Percentiles rank a stretch among this genome's conserved stretches.
Conservation (phyloP, 2,888 invertebrate species). For the Lysandra coridon region DNA sequence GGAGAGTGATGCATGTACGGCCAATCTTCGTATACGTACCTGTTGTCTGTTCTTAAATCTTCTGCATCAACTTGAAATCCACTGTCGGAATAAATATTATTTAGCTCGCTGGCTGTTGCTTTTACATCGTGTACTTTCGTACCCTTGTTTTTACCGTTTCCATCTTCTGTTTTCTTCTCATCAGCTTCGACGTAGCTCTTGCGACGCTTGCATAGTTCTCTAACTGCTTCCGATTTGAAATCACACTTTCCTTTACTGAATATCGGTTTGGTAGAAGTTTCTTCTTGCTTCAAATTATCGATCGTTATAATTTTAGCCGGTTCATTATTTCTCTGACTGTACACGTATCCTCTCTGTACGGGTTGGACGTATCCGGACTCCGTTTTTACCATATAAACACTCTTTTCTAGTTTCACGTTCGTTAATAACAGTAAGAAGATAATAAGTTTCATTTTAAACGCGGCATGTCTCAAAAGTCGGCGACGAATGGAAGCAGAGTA, state of each 20-base stretch:
- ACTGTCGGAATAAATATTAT: slow-evolving; percentile 43
- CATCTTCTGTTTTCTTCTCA: not conserved
- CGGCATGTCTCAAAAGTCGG: slow-evolving; percentile 45
- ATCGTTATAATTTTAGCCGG: slow-evolving; percentile 45
- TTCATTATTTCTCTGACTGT: slow-evolving; percentile 47
- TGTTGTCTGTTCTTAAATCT: slow-evolving; percentile 58
- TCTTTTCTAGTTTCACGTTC: slow-evolving; percentile 48
- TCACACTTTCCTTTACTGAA: not conserved
- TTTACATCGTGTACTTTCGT: slow-evolving; percentile 21
- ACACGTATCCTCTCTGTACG: slow-evolving; percentile 46
- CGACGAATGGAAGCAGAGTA: not conserved
- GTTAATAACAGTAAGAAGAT: slow-evolving; percentile 53
- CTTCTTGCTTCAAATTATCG: slow-evolving; percentile 33
- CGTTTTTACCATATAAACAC: slow-evolving; percentile 37
- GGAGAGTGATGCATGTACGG: slow-evolving; percentile 59
- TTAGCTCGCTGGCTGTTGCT: slow-evolving; percentile 39
- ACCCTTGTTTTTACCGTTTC: not conserved
- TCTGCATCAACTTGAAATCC: slow-evolving; percentile 57
- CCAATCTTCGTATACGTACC: slow-evolving; percentile 55
- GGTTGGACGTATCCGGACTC: slow-evolving; percentile 10
- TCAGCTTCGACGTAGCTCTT: not conserved
- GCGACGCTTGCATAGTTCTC: not conserved
- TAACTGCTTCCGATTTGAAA: not conserved
- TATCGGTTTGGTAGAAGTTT: not conserved
- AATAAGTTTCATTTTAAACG: slow-evolving; percentile 51